Percentiles rank a stretch among this genome's conserved stretches.
phyloP scores from a whole-genome alignment of 1,140 invertebrate species.

The Caenorhabditis remanei region DNA sequence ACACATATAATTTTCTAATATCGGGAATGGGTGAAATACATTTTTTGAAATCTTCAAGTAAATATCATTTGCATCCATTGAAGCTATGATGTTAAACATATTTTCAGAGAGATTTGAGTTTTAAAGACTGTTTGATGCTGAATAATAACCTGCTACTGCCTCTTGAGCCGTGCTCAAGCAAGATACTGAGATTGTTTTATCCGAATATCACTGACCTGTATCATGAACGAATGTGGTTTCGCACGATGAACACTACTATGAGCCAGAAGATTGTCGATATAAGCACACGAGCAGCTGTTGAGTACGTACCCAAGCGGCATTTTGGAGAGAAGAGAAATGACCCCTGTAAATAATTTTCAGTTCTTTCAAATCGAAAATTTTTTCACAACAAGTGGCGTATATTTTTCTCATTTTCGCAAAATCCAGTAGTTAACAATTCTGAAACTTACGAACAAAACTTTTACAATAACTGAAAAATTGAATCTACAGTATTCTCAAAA shows the following conservation, averaged over 20 bases:
- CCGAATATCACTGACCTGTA: neutral
- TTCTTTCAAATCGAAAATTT: no score
- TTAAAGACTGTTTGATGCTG: neutral
- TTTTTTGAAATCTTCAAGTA: neutral
- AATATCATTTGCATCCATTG: no score
- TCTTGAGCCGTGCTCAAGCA: no score
- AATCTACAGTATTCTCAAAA: no score
- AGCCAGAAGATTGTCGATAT: conserved; percentile 26
- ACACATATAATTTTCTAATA: no score
- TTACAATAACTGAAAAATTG: no score
- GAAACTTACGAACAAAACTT: no score
- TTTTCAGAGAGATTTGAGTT: neutral
- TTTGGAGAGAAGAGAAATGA: neutral
- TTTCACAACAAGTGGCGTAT: no score
- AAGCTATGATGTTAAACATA: no score
- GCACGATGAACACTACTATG: conserved; percentile 24
- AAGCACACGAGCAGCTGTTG: conserved; percentile 37
- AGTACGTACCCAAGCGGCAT: conserved; percentile 26
- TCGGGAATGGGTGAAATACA: neutral
- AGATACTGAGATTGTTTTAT: neutral
- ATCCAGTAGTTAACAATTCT: no score
- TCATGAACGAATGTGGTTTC: conserved; percentile 46
- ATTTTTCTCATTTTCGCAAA: no score
- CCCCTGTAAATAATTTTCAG: neutral
- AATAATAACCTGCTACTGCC: no score